Evolutionary conservation across 2,888 invertebrate species (phyloP), one percentile per base, ranked within the genome.

Genomic region (Thumatha senex): DNA sequence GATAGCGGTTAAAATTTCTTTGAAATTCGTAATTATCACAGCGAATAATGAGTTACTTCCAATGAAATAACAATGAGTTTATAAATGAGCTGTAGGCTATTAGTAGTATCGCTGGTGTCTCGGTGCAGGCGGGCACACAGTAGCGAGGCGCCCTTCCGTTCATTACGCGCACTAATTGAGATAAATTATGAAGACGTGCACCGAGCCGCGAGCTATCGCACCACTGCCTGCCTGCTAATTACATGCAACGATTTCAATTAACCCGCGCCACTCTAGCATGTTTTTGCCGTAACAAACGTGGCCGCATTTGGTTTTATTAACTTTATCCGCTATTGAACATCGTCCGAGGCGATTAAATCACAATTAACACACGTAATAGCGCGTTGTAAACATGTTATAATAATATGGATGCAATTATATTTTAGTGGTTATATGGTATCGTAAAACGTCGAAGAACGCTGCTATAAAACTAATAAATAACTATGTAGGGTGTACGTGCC

Each of bases 151-250:
- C 80, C 82, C 86, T 86, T 86, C 86, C 85, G 82, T 86, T 88
- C 85, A 86, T 89, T 89, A 89, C 74, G 73, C 67, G 70, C 62
- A 82, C 88, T 89, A 89, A 89, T 89, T 89, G 89, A 86, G 88
- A 89, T 87, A 87, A 88, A 89, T 87, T 86, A 88, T 86, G 84
- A 86, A 88, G 89, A 88, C 83, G 85, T 82, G 84, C 81, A 80
- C 71, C 80, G 76, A 76, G 80, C 82, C 78, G 80, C 79, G 74
- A 78, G 83, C 81, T 72, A 82, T 79, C 82, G 78, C 80, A 76
- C 76, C 47, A 46, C 78, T 78, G 77, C 80, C 84, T 76, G 80
- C 80, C 84, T 77, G 81, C 83, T 87, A 86, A 87, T 85, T 86
- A 86, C 82, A 84, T 84, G 84, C 86, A 84, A 74, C 82, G 80